Evolutionary conservation across 1,140 invertebrate species (phyloP), one percentile per base, ranked within the genome.

Genomic region (Drosophila cardini): DNA sequence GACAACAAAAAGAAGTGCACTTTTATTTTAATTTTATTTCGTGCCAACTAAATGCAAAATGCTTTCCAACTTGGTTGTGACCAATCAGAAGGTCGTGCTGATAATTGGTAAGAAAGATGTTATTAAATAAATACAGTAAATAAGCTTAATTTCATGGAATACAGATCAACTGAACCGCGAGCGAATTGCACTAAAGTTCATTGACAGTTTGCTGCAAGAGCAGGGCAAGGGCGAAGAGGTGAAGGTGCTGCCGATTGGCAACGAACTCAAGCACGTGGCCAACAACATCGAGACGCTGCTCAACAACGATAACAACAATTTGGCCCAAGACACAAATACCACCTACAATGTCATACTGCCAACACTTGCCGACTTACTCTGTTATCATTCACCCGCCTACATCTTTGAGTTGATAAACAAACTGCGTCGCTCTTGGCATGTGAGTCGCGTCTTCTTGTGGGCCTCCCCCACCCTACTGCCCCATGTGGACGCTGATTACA

Each of bases 141-240:
- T 55, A 9, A 7, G 4, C 40, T 18, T n/a, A 4, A 11, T 38
- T 9, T 0, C 11, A 42, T 58, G 21, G 4, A 26, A 26, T 40
- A 6, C 43, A 91, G 91, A 92, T 75, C 78, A 92, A 69, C 67
- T 90, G 11, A 91, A 90, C 72, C 85, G 80, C 38, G 91, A 92
- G 61, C 80, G 80, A 56, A 90, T 91, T 53, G 85, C 90, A 52
- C 60, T 69, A 32, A 81, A 79, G 76, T 83, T 92, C 57, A 74
- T 92, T 64, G 69, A 45, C 42, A 80, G 78, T 36, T 53, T 90
- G 26, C 62, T 92, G 53, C 71, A 76, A 21, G 90, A 92, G 58
- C 90, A 91, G 71, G 87, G 80, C 13, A 60, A 67, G 38, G 70
- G 71, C 76, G 50, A 67, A 30, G 64, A 58, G 4, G 67, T 90